A percentile compares a stretch with the other conserved stretches of the same genome.
Conservation (phyloP, 2,888 invertebrate species). For the Drosophila trichaetosa region DNA sequence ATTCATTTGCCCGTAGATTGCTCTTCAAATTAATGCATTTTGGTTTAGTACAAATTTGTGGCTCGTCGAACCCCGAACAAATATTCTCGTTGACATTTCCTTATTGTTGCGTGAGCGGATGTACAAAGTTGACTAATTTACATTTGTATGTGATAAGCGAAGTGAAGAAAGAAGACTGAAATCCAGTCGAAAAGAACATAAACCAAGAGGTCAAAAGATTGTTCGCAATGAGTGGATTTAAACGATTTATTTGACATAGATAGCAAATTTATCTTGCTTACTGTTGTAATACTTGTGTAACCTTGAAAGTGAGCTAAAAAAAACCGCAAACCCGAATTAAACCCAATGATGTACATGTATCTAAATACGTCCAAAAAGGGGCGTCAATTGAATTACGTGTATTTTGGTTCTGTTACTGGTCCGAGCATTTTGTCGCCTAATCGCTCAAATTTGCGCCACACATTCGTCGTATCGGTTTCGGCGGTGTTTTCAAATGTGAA, state of each 20-base stretch:
- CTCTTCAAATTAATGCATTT: slow-evolving; percentile 42
- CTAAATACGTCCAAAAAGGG: slow-evolving; percentile 42
- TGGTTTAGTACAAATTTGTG: slow-evolving; percentile 62
- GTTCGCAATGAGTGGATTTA: background rate
- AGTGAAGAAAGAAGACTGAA: slow-evolving; percentile 13
- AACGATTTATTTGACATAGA: slow-evolving; percentile 1
- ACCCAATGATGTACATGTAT: slow-evolving; percentile 39
- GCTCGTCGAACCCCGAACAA: slow-evolving; percentile 49
- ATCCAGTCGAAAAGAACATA: slow-evolving; percentile 3
- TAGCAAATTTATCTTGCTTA: background rate
- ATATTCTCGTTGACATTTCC: slow-evolving; percentile 21
- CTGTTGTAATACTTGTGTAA: slow-evolving; percentile 21
- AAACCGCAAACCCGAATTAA: slow-evolving; percentile 21
- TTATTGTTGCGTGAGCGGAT: slow-evolving; percentile 62
- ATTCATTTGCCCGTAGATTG: slow-evolving; percentile 33
- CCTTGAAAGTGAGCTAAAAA: slow-evolving; percentile 50
- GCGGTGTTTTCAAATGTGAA: slow-evolving; percentile 37
- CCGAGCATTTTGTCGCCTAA: slow-evolving; percentile 40
- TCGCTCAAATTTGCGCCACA: slow-evolving; percentile 31
- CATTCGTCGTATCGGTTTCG: slow-evolving; percentile 19
- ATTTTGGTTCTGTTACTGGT: slow-evolving; percentile 9
- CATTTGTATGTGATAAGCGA: slow-evolving; percentile 44
- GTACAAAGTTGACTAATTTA: slow-evolving; percentile 49
- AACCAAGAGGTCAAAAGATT: background rate
- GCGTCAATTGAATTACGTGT: slow-evolving; percentile 64